A percentile compares a stretch with the other conserved stretches of the same genome.
phyloP scores from a whole-genome alignment of 2,797 vertebrate genomes.

The Semaprochilodus insignis region DNA sequence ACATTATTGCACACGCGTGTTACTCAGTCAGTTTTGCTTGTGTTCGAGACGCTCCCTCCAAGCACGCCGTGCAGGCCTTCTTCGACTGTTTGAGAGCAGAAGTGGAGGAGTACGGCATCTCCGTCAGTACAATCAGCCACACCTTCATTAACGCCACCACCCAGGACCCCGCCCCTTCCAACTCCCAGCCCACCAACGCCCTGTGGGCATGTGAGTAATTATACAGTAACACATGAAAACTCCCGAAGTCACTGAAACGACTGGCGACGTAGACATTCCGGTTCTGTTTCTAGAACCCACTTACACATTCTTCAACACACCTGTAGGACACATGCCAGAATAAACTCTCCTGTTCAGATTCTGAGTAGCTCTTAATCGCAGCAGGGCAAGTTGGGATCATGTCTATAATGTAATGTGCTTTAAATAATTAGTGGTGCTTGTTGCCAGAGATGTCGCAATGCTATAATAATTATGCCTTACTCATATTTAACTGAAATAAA shows the following conservation, averaged over 20 bases:
- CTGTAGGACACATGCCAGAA: conserved; percentile 3
- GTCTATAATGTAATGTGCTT: not conserved
- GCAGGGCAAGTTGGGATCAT: not conserved
- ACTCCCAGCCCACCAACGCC: conserved; percentile 69
- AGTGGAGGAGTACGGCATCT: conserved; percentile 90
- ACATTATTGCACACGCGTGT: not conserved
- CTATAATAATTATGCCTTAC: too few relatives aligned
- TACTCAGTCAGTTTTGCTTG: conserved; percentile 17
- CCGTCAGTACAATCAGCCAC: conserved; percentile 92
- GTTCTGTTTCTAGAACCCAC: not conserved
- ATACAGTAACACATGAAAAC: conserved; percentile 26
- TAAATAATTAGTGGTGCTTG: too few relatives aligned
- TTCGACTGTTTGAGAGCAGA: conserved; percentile 95
- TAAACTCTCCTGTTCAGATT: not conserved
- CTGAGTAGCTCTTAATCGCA: not conserved
- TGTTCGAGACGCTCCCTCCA: conserved; percentile 89
- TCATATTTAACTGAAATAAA: too few relatives aligned
- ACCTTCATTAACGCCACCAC: conserved; percentile 86
- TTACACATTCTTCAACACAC: conserved; percentile 21
- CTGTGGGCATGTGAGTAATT: conserved; percentile 84
- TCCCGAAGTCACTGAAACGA: not conserved
- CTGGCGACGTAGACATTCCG: not conserved
- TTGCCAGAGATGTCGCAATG: too few relatives aligned
- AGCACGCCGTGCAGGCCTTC: conserved; percentile 92
- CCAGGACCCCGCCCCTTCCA: conserved; percentile 45